phyloP scores from a whole-genome alignment of 2,113 vertebrate genomes.

The Embiotoca jacksoni region DNA sequence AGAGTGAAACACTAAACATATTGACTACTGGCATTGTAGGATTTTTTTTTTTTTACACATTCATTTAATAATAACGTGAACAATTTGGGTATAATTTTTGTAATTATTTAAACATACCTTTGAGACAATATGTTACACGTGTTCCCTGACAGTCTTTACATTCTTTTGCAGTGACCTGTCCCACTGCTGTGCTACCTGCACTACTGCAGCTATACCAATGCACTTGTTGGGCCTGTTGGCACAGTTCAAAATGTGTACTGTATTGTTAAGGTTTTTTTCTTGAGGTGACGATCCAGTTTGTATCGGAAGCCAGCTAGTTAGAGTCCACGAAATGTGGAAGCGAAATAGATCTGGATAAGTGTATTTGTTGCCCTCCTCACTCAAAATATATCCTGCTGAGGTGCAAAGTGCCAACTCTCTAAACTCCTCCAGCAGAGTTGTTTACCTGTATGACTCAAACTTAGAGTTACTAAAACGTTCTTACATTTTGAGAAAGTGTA shows the following conservation, averaged over 20 bases:
- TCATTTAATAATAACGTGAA: conserved; percentile 26
- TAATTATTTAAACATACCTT: conserved; percentile 19
- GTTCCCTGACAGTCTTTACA: conserved; percentile 56
- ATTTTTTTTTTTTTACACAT: conserved; percentile 16
- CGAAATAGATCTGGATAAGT: background rate
- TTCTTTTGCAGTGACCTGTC: conserved; percentile 42
- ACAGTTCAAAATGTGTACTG: background rate
- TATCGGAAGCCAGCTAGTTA: conserved; percentile 1
- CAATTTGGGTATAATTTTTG: background rate
- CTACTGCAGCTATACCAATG: background rate
- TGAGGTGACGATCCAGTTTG: background rate
- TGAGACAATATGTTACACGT: conserved; percentile 27
- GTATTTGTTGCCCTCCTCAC: background rate
- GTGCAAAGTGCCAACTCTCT: background rate
- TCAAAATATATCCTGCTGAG: conserved; percentile 8
- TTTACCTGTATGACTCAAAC: conserved; percentile 9
- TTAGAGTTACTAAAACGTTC: background rate
- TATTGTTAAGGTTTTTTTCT: background rate
- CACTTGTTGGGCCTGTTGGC: background rate
- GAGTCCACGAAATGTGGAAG: background rate
- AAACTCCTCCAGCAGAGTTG: background rate
- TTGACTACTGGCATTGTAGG: conserved; percentile 11
- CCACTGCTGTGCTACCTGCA: conserved; percentile 3
- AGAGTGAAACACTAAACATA: no score
- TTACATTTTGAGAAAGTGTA: conserved; percentile 9